Base-by-base conservation (phyloP, 2,797 vertebrate genomes). In the Neosalanx taihuensis region DNA sequence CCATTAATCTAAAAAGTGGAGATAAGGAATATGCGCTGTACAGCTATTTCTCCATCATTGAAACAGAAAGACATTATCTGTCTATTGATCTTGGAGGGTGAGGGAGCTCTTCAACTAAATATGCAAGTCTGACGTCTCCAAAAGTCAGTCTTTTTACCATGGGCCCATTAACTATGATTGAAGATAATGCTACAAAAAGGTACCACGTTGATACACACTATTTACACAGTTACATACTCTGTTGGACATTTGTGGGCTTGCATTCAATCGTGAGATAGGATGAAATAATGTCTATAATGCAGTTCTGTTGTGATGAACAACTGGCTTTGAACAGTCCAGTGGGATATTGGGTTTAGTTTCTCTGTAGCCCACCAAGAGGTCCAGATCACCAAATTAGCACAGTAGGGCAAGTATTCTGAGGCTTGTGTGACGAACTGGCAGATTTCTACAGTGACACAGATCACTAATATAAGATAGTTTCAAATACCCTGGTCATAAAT, bases 131-230 rank as follows among this genome's bases (percentile, higher is more conserved):
- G 51, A 17, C 18, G 5, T 56, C 3, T 6, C 51, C 51, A 17
- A 60, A 9, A 53, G 23, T 13, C 23, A 53, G 64, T 49, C 23
- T 5, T 66, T 66, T 66, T 66, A 66, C 13, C 41, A 29, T 23
- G 29, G 41, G 46, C 37, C 46, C 64, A 66, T 51, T 66, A 64
- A 41, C 62, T 37, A 64, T 20, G 18, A 41, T 64, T 64, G 26
- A 29, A 30, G 46, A 66, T 51, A 17, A 66, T 31, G 46, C 64
- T 51, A 29, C 64, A 66, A 56, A 17, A 56, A n/a, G 6, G 12
- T 46, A 46, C 41, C 41, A 46, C 12, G 41, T 46, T 46, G 64
- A 29, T 41, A 30, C 23, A 49, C 46, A 66, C 49, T 49, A 46
- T 66, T 66, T 66, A 51, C 41, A 66, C 30, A 30, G 41, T 46